A percentile compares a stretch with the other conserved stretches of the same genome.
Evolutionary conservation across 2,797 vertebrate species (phyloP).

Genomic region (Manis javanica): DNA sequence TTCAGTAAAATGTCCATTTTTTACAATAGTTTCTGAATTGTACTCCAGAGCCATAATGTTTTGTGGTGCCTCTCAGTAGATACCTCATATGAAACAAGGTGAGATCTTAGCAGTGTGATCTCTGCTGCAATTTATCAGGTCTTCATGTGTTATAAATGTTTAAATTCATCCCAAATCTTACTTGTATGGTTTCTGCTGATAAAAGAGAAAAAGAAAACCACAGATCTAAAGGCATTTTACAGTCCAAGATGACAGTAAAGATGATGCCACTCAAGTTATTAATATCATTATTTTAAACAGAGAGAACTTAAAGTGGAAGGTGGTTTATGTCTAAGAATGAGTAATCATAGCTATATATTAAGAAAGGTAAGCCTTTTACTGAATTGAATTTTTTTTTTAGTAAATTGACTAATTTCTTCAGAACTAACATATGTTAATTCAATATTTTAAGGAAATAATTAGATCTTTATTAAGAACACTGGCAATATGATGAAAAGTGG

Average conservation of each 20-base stretch:
- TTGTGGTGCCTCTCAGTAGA: not conserved
- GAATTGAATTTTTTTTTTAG: not conserved
- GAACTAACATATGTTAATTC: slow-evolving; percentile 20
- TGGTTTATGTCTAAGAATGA: not conserved
- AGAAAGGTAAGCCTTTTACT: not conserved
- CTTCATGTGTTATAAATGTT: not conserved
- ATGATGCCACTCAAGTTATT: not conserved
- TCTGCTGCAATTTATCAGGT: not conserved
- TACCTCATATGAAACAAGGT: not conserved
- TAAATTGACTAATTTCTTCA: slow-evolving; percentile 8
- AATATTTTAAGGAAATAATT: slow-evolving; percentile 50
- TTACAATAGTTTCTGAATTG: not conserved
- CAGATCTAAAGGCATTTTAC: not conserved
- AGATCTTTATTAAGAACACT: not conserved
- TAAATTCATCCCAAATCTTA: not conserved
- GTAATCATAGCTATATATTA: not conserved
- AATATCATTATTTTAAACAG: slow-evolving; percentile 9
- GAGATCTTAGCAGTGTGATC: not conserved
- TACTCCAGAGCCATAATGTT: not conserved
- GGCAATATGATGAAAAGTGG: not conserved
- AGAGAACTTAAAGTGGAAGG: not conserved
- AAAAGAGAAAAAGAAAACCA: not conserved
- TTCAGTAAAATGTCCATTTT: not conserved
- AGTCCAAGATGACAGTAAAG: not conserved
- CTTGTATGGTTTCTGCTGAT: not conserved